These are phyloP conservation scores for Corythornis madagascariensis DNA, from an alignment of 2,113 vertebrate genomes.

Conservation along the genomic window DNA sequence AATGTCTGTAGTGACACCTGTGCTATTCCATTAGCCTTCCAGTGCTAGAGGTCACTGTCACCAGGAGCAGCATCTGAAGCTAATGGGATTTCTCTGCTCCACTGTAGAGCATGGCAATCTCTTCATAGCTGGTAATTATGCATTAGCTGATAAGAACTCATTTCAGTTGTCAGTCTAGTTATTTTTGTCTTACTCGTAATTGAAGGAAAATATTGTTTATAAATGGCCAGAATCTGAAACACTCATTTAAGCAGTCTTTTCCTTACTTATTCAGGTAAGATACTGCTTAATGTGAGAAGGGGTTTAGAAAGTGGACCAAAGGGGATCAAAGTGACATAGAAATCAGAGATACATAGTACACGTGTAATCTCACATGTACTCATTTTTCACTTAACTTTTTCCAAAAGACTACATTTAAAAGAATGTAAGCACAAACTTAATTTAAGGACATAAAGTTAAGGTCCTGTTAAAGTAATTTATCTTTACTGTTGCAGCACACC, in stretches of 20 bases:
- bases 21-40: not conserved
- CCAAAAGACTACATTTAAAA: not conserved
- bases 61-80: not conserved
- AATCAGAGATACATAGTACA: not conserved
- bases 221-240: not conserved
- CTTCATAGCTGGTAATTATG: not conserved
- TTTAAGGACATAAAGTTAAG: not conserved
- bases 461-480: not conserved
- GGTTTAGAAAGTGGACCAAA: not conserved
- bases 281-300: not conserved
- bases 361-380: not conserved
- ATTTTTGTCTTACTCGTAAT: not conserved
- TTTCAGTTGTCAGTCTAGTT: not conserved
- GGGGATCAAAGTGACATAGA: not conserved
- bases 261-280: not conserved
- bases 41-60: not conserved
- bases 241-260: not conserved
- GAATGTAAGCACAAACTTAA: not conserved
- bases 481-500: not conserved
- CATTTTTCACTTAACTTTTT: not conserved
- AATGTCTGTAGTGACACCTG: not conserved
- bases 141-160: not conserved
- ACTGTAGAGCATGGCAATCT: not conserved
- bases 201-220: not conserved
- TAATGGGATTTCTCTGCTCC: not conserved